Evolutionary conservation across 1,140 invertebrate species (phyloP), one percentile per base, ranked within the genome.

Genomic region (Triops longicaudatus): DNA sequence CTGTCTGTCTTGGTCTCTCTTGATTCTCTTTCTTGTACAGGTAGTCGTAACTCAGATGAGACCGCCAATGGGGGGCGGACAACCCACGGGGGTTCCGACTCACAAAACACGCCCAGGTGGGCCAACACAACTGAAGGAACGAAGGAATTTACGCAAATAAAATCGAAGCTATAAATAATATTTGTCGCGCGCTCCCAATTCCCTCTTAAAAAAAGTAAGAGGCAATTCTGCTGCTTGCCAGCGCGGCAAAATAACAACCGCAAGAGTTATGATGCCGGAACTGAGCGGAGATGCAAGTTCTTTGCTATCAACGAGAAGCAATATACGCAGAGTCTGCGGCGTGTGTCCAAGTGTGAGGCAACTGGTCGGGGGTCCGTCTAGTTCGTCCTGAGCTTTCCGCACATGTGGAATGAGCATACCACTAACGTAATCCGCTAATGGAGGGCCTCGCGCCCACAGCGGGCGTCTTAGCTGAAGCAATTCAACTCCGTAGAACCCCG

Each of bases 121-220:
- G 50, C 50, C 14, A 17, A 63, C n/a, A 63, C 5, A 63, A 17
- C 50, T 22, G 2, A 37, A 63, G 50, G 50, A 63, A n/a, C 50
- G 50, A 63, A 63, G 31, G 50, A 63, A 63, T 63, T 63, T 22
- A 22, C 50, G 50, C 50, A 22, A 63, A 63, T 17, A 63, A 63
- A 63, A 63, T 63, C 50, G 50, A 63, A 63, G 50, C 50, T 63
- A 63, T 63, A 63, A 63, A 63, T 63, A 63, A 63, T 63, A 63
- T 63, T 63, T 63, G 17, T 63, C n/a, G 17, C 50, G 17, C 22
- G 50, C 50, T 63, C 22, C 14, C 4, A 63, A 22, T n/a, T n/a
- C 14, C n/a, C 17, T 6, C 22, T 14, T 63, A 12, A 22, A 63
- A 63, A 3, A 7, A 6, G n/a, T 63, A 22, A 22, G 22, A 63